Percentiles rank a stretch among this genome's conserved stretches.
Conservation (phyloP, 2,113 vertebrate genomes). For the Callocephalon fimbriatum region DNA sequence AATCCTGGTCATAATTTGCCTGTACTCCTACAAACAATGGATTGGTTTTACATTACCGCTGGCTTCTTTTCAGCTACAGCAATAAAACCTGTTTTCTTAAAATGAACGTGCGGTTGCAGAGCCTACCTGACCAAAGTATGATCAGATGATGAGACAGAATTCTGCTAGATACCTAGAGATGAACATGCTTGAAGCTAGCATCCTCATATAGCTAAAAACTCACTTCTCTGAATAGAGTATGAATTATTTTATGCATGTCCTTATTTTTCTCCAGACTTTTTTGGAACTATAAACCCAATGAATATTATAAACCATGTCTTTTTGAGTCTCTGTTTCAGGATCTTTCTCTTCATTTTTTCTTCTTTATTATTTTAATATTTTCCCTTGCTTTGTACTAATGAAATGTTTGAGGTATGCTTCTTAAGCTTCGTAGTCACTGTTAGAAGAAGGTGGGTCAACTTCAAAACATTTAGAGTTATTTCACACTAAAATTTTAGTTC, state of each 20-base stretch:
- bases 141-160: background rate
- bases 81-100: background rate
- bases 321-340: background rate
- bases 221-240: background rate
- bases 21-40: slow-evolving; percentile 12
- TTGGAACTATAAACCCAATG: background rate
- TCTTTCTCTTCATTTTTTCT: background rate
- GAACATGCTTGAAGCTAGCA: background rate
- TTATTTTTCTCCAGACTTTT: background rate
- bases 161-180: background rate
- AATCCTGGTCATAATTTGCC: slow-evolving; percentile 36
- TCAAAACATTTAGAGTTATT: background rate
- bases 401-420: background rate
- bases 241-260: background rate
- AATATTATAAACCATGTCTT: background rate
- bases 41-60: background rate
- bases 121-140: background rate
- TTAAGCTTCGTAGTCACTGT: background rate
- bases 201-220: background rate
- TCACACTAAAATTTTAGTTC: background rate
- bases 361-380: background rate
- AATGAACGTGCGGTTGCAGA: background rate
- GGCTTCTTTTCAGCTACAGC: background rate
- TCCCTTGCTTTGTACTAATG: background rate
- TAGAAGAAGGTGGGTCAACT: background rate